A percentile compares a stretch with the other conserved stretches of the same genome.
Evolutionary conservation across 2,113 vertebrate species (phyloP).

Genomic region (Nerophis lumbriciformis): DNA sequence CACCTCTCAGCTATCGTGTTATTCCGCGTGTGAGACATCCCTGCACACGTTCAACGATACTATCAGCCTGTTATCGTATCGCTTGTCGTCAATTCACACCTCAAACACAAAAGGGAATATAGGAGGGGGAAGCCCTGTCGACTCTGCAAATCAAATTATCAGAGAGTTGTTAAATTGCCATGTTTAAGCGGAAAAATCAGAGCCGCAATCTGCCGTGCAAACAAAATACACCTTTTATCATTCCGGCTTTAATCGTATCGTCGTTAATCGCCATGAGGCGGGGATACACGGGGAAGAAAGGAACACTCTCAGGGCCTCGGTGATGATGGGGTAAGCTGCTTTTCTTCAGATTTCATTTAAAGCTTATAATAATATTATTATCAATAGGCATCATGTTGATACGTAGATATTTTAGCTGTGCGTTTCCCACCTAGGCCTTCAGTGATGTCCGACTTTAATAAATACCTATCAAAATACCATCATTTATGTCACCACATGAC

Average conservation of each 20-base stretch:
- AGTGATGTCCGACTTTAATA: too few relatives aligned
- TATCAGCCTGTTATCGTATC: not conserved
- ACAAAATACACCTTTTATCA: constrained; percentile 19
- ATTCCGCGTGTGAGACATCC: not conserved
- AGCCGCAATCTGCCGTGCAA: constrained; percentile 10
- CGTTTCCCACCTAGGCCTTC: too few relatives aligned
- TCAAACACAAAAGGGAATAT: constrained; percentile 31
- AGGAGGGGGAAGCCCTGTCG: constrained; percentile 17
- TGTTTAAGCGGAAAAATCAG: constrained; percentile 18
- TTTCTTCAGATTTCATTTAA: not conserved
- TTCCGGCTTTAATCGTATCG: constrained; percentile 1
- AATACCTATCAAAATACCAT: too few relatives aligned
- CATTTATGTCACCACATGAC: too few relatives aligned
- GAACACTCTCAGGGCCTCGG: not conserved
- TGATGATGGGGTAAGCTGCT: not conserved
- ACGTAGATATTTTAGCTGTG: not conserved
- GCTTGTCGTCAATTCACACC: constrained; percentile 29
- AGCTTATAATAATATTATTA: not conserved
- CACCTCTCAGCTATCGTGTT: not conserved
- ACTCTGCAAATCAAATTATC: constrained; percentile 16
- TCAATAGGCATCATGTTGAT: not conserved
- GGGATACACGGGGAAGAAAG: not conserved
- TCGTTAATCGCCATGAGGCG: constrained; percentile 4
- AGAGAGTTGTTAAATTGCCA: constrained; percentile 26
- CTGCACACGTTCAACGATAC: not conserved